Base-by-base conservation (phyloP, 2,888 invertebrate genomes). In the Ophion costatus region DNA sequence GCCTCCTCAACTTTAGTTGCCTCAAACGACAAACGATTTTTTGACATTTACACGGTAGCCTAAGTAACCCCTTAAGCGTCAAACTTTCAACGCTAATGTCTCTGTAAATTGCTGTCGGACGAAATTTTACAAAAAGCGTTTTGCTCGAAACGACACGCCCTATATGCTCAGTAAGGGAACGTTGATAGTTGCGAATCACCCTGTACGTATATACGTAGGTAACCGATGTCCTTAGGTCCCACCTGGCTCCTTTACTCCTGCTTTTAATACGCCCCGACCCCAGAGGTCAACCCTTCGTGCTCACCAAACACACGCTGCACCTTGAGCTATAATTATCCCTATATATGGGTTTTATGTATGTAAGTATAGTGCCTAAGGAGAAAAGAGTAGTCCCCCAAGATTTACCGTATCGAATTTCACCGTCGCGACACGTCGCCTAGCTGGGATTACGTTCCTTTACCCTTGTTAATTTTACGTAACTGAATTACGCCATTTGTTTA, bases 371-470 rank as follows among this genome's bases (percentile, higher is more conserved):
- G 56, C 45, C 56, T 33, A 82, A 45, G 59, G 77, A 78, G 77
- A 33, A 76, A 82, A 78, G 9, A 7, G 51, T 45, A 80, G 73
- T 45, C 66, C 71, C 33, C 38, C 10, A 77, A 69, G 80, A 80
- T 77, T 74, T 57, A 59, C 64, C 69, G 74, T 81, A 75, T 84
- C 81, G 81, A 74, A 74, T 84, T 78, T 84, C 80, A 74, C 69
- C 63, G 73, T 66, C 77, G 42, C 78, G 84, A 73, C 76, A 78
- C 71, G 77, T 51, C 69, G 59, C 69, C 61, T 74, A 42, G n/a
- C 61, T 38, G 64, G 57, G 51, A 74, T 81, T 57, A 61, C 45
- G n/a, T 38, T 33, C 22, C 69, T 9, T 66, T n/a, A n/a, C 1
- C 51, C n/a, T 22, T 51, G 67, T 73, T 80, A 73, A 84, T 81